Conservation (phyloP, 64 coral and sea anemone species). For the Pocillopora damicornis region DNA sequence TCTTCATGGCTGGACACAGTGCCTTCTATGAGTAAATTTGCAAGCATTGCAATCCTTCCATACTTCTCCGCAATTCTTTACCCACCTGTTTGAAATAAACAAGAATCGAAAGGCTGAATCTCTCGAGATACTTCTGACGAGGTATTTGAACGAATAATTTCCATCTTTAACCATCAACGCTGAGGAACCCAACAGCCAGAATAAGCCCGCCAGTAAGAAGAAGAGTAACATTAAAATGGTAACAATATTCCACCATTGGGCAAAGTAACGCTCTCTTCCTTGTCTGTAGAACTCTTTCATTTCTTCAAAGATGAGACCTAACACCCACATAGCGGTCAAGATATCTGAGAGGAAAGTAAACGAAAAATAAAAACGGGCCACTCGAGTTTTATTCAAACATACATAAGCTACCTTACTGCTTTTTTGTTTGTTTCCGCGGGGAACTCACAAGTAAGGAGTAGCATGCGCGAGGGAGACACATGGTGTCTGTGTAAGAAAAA, state of each 20-base stretch:
- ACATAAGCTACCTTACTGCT: too few relatives aligned
- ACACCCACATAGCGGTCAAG: slow-evolving; percentile 34
- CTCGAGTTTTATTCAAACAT: background rate
- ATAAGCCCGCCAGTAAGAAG: slow-evolving; percentile 34
- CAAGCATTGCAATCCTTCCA: background rate
- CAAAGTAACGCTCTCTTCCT: slow-evolving; percentile 62
- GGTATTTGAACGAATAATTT: background rate
- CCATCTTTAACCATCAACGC: background rate
- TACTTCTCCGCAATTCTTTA: background rate
- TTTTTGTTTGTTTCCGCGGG: too few relatives aligned
- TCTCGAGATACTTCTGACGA: background rate
- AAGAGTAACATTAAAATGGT: slow-evolving; percentile 52
- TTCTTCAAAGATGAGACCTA: slow-evolving; percentile 45
- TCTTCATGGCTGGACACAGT: background rate
- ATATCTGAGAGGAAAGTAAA: slow-evolving; percentile 27
- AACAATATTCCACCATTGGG: slow-evolving; percentile 67
- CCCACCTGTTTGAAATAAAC: background rate
- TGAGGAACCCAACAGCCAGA: slow-evolving; percentile 48
- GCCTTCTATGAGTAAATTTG: background rate
- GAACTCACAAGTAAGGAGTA: too few relatives aligned
- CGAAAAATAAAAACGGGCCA: background rate
- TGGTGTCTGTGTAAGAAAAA: too few relatives aligned
- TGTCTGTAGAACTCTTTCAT: slow-evolving; percentile 46
- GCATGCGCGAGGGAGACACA: too few relatives aligned
- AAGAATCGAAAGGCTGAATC: slow-evolving; percentile 14